Percentiles rank a stretch among this genome's conserved stretches.
Conservation (phyloP, 1,140 invertebrate genomes). For the Brachionus rubens region DNA sequence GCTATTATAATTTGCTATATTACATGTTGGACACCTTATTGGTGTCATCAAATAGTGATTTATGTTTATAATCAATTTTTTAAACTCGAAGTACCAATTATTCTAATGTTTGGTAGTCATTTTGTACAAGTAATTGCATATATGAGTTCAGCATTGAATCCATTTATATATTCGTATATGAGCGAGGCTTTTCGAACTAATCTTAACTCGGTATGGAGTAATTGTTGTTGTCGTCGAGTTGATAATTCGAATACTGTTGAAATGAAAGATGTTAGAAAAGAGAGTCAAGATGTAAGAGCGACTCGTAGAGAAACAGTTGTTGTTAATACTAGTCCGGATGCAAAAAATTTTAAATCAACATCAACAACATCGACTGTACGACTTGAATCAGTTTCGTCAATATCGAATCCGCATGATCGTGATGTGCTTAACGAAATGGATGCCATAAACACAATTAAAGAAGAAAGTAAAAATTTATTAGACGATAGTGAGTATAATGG, state of each 20-base stretch:
- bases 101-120: conserved; percentile 25
- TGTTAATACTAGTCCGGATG: too few species aligned
- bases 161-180: conserved; percentile 44
- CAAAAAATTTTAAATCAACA: too few species aligned
- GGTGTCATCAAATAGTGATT: conserved; percentile 74
- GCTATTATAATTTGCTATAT: conserved; percentile 94
- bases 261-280: not conserved
- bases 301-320: not conserved
- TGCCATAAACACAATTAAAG: not conserved
- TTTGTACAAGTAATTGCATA: conserved; percentile 42
- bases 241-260: not conserved
- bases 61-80: conserved; percentile 16
- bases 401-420: not conserved
- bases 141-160: conserved; percentile 34
- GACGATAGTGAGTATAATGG: not conserved
- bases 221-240: not conserved
- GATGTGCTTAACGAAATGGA: not conserved
- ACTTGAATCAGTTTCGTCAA: not conserved
- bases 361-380: not conserved
- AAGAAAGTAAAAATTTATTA: not conserved
- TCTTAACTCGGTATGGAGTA: not conserved
- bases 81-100: not conserved
- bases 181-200: conserved; percentile 25
- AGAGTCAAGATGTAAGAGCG: not conserved
- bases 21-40: conserved; percentile 92